Base-by-base conservation (phyloP, 2,888 invertebrate species). In the Agriopis leucophaearia region DNA sequence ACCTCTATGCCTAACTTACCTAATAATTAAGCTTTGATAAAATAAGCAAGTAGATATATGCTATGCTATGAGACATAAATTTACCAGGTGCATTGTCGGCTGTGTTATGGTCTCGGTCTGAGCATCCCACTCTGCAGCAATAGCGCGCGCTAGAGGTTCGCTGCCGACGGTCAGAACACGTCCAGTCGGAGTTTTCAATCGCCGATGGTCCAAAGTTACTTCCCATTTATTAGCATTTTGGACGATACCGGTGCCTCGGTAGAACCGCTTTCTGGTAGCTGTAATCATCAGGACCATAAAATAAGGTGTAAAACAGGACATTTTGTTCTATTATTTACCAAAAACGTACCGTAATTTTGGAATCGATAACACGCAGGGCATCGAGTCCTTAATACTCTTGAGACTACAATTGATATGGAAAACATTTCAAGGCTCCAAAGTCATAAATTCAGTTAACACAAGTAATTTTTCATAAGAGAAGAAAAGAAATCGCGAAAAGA, bases 41-140 rank as follows among this genome's bases (percentile, higher is more conserved):
- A 38, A 9, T 1, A 38, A 38, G 8, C 38, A 38, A 8, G 0
- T 38, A 38, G 27, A 1, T 38, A 38, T 16, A 48, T 18, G 18
- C n/a, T 35, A n/a, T 51, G 35, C 3, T 51, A n/a, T 6, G 51
- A 35, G 7, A 52, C 36, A 27, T 35, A 13, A 27, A 42, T 18
- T 92, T 94, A 98, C 98, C 94, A 99, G 90, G 90, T 99, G 98
- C 99, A 99, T 99, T 47, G 95, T 95, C 56, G 96, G 96, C 78
- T 95, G 96, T 69, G 96, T 89, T 73, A 99, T 97, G 62, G 93
- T 92, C 36, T 97, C 96, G 72, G 95, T 95, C 87, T 99, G 99
- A 8, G 96, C 94, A 79, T 98, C 97, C 98, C 99, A 99, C 94
- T 99, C 99, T 38, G 97, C 96, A 0, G 99, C 98, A 55, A 99